Evolutionary conservation across 2,888 invertebrate genomes (phyloP).

Genomic region (Aleiodes leptofemur): DNA sequence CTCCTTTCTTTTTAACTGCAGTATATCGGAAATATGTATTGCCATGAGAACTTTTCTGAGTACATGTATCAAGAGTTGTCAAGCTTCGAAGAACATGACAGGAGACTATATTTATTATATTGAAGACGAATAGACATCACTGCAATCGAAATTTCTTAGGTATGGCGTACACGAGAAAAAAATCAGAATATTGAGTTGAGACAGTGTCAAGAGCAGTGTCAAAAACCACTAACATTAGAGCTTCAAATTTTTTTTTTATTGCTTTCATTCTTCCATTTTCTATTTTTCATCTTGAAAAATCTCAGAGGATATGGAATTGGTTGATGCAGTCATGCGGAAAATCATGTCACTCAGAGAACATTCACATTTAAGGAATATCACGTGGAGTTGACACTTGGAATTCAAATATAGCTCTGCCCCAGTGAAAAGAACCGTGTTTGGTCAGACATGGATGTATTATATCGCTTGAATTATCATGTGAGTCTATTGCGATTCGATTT

Average conservation of each 20-base stretch:
- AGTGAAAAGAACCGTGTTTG: slow-evolving; percentile 13
- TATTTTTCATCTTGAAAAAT: not conserved
- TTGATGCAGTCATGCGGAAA: slow-evolving; percentile 10
- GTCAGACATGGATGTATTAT: slow-evolving; percentile 5
- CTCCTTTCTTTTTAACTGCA: slow-evolving; percentile 2
- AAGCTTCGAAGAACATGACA: not conserved
- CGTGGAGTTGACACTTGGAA: slow-evolving; percentile 19
- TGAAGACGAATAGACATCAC: slow-evolving; percentile 7
- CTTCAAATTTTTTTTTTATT: slow-evolving; percentile 1
- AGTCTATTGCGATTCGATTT: too few species aligned
- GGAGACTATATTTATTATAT: slow-evolving; percentile 15
- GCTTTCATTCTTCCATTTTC: not conserved
- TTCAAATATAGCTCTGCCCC: slow-evolving; percentile 7
- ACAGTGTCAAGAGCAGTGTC: slow-evolving; percentile 24
- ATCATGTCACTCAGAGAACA: slow-evolving; percentile 7
- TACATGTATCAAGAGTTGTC: slow-evolving; percentile 20
- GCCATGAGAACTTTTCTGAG: slow-evolving; percentile 22
- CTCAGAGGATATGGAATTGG: slow-evolving; percentile 29
- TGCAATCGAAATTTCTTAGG: slow-evolving; percentile 30
- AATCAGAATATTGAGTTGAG: slow-evolving; percentile 24
- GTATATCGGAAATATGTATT: slow-evolving; percentile 9
- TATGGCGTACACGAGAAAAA: slow-evolving; percentile 16
- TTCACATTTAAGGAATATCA: slow-evolving; percentile 8
- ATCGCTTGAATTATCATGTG: not conserved
- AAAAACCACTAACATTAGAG: not conserved